A percentile compares a stretch with the other conserved stretches of the same genome.
Conservation (phyloP, 2,113 vertebrate genomes). For the Cebidichthys violaceus region DNA sequence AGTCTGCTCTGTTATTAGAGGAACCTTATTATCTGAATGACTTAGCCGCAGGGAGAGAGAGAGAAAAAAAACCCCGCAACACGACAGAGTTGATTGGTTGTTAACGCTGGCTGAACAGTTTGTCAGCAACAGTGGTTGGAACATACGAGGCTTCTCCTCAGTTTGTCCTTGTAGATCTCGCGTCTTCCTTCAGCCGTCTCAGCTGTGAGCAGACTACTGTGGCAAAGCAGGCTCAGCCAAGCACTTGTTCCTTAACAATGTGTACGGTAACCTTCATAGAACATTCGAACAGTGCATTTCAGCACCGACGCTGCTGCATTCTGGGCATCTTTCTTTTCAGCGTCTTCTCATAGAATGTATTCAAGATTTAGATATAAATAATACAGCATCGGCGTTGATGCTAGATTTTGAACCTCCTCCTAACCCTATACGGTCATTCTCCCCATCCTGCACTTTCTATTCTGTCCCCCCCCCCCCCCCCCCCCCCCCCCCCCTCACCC, state of each 20-base stretch:
- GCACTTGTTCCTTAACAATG: constrained; percentile 19
- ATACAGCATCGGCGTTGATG: constrained; percentile 6
- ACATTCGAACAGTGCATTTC: not conserved
- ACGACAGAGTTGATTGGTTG: constrained; percentile 33
- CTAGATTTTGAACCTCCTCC: not conserved
- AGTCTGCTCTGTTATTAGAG: constrained; percentile 42
- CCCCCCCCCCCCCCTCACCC: constrained; percentile 32
- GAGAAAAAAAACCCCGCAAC: not conserved
- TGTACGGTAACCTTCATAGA: constrained; percentile 42
- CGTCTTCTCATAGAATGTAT: constrained; percentile 1
- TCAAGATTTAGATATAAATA: constrained; percentile 28
- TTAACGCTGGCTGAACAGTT: constrained; percentile 44
- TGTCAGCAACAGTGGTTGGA: constrained; percentile 44
- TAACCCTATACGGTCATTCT: not conserved
- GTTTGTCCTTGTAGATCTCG: constrained; percentile 46
- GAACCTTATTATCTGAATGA: constrained; percentile 60
- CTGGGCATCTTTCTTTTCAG: not conserved
- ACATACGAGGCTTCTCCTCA: constrained; percentile 9
- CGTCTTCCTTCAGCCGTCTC: constrained; percentile 33
- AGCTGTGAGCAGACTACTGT: constrained; percentile 8
- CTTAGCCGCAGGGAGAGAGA: constrained; percentile 40
- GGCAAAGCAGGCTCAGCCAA: constrained; percentile 22
- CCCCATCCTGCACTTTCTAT: constrained; percentile 10
- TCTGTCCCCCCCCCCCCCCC: constrained; percentile 28
- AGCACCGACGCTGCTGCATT: not conserved